A percentile compares a stretch with the other conserved stretches of the same genome.
phyloP scores from a whole-genome alignment of 2,797 vertebrate species.

The Bucorvus abyssinicus region DNA sequence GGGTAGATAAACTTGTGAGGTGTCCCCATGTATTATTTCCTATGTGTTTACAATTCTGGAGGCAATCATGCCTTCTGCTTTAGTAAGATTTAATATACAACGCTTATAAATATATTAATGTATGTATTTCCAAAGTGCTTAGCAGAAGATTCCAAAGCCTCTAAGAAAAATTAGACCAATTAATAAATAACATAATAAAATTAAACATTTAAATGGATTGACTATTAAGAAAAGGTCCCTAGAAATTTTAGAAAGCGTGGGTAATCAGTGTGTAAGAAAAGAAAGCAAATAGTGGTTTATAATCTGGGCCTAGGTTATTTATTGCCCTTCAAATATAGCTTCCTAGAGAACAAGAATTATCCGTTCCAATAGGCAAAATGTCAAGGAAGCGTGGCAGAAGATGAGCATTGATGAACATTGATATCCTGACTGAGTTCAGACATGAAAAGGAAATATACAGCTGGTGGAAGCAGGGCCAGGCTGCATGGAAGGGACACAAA shows the following conservation, averaged over 20 bases:
- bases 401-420: too few species aligned
- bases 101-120: neutral
- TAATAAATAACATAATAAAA: neutral
- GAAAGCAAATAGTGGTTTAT: neutral
- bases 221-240: neutral
- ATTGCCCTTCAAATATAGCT: neutral
- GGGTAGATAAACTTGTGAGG: neutral
- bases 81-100: neutral
- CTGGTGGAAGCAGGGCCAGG: neutral
- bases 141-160: neutral
- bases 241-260: neutral
- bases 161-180: conserved; percentile 2
- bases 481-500: neutral
- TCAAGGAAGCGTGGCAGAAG: neutral
- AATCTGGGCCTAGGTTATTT: neutral
- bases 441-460: neutral
- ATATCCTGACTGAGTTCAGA: neutral
- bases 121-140: neutral
- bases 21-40: neutral
- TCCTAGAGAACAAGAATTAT: neutral
- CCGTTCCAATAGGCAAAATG: neutral
- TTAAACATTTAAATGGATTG: neutral
- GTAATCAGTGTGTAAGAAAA: neutral
- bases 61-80: neutral
- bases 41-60: neutral